A percentile compares a stretch with the other conserved stretches of the same genome.
These are phyloP conservation scores for Pseudococcus viburni DNA, from an alignment of 2,888 invertebrate genomes.

Conservation along the genomic window DNA sequence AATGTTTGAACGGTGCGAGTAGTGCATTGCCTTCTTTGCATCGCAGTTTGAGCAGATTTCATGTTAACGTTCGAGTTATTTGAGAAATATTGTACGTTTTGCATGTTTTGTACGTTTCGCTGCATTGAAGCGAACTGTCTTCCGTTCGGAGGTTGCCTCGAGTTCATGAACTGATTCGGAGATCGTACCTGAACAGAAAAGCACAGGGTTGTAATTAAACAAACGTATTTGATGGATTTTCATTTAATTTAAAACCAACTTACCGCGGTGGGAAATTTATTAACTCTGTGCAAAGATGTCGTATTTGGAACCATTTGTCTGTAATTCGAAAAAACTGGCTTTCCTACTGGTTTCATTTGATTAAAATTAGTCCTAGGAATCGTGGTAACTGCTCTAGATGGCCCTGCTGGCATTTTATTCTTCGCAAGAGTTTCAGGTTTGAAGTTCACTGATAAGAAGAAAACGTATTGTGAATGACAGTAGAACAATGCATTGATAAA, in stretches of 20 bases:
- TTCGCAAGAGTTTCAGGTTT: not conserved
- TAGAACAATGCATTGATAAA: not conserved
- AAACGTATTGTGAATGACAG: not conserved
- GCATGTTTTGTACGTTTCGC: not conserved
- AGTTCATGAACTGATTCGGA: not conserved
- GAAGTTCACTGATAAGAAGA: slow-evolving; percentile 18
- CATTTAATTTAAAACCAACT: not conserved
- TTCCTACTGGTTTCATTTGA: not conserved
- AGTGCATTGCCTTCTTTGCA: not conserved
- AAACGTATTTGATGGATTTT: not conserved
- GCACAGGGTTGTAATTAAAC: not conserved
- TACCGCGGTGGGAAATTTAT: not conserved
- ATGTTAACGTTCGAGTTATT: not conserved
- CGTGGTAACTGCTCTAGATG: not conserved
- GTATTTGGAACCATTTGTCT: not conserved
- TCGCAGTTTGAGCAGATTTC: slow-evolving; percentile 2
- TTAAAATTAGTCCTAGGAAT: not conserved
- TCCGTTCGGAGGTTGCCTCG: not conserved
- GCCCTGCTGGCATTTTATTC: not conserved
- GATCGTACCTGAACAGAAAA: not conserved
- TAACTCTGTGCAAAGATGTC: not conserved
- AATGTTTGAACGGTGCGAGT: not conserved
- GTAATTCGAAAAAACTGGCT: not conserved
- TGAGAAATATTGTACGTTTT: not conserved
- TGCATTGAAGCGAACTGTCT: not conserved